Percentiles rank a stretch among this genome's conserved stretches.
Evolutionary conservation across 92 coral and sea anemone genomes (phyloP).

Genomic region (Heteractis magnifica): DNA sequence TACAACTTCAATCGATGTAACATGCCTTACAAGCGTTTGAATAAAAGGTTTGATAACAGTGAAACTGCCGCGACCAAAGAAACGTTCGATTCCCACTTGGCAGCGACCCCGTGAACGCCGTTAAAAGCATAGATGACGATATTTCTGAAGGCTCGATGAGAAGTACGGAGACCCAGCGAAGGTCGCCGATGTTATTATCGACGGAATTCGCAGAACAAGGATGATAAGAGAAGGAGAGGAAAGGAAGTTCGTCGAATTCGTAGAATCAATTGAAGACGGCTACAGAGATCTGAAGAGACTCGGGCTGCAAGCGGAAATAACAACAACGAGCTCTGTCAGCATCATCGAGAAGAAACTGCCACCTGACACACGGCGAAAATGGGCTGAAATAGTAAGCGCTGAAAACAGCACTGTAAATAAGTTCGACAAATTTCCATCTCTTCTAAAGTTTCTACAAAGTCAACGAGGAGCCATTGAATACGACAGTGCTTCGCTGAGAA

Average conservation of each 20-base stretch:
- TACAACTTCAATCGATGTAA: too few species aligned
- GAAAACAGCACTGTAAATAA: conserved; percentile 27
- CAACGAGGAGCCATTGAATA: conserved; percentile 43
- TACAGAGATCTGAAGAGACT: conserved; percentile 45
- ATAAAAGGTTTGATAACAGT: too few species aligned
- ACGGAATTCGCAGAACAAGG: too few species aligned
- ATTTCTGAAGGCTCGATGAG: conserved; percentile 29
- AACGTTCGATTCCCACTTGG: too few species aligned
- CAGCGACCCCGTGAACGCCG: too few species aligned
- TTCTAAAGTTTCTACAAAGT: conserved; percentile 40
- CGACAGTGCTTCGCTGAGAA: too few species aligned
- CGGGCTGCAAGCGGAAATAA: conserved; percentile 47
- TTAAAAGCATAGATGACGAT: conserved; percentile 45
- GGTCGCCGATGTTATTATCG: conserved; percentile 42
- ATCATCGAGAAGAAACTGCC: conserved; percentile 50
- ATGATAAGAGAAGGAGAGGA: too few species aligned
- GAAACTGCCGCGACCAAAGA: too few species aligned
- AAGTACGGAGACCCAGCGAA: background rate
- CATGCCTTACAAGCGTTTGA: too few species aligned
- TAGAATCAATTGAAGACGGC: conserved; percentile 41
- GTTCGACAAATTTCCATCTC: conserved; percentile 42
- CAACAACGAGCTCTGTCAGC: conserved; percentile 53
- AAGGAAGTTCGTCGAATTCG: conserved; percentile 41
- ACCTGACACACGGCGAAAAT: conserved; percentile 27
- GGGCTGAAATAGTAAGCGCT: conserved; percentile 51